Base-by-base conservation (phyloP, 2,888 invertebrate genomes). In the Meghimatium bilineatum region DNA sequence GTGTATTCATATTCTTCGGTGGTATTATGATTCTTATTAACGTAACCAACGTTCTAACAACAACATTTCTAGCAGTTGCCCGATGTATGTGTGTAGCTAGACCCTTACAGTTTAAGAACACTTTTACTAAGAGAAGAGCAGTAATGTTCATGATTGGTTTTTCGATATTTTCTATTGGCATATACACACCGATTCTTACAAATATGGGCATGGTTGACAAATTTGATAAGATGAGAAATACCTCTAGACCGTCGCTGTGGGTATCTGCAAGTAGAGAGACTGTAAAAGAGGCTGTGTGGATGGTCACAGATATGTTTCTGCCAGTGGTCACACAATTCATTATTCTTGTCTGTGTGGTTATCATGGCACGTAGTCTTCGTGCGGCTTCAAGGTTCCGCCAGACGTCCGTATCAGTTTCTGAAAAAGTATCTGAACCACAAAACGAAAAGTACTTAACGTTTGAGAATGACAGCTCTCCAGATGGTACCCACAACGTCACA, bases 41-140 rank as follows among this genome's bases (percentile, higher is more conserved):
- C 44, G 74, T 71, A 20, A n/a, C 56, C 10, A 60, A 56, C 38
- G 36, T 60, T 26, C 44, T 72, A 26, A 81, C 74, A n/a, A 72
- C 81, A 10, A 74, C 74, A 1, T 81, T 38, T 63, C 74, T 81
- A 36, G 81, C 72, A 34, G 81, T 81, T 8, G 63, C 60, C 36
- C n/a, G 74, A 1, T 81, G 81, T 32, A 29, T 60, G 49, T 81
- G 81, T 44, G 74, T 81, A 12, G 81, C 74, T 32, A 81, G 17
- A 60, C 81, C 81, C 0, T 74, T 81, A 1, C 81, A 81, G 20
- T 81, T 81, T 71, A 81, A 81, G 29, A 52, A 20, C 20, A 20
- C 5, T 1, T 81, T 81, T 60, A 81, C 60, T 1, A 12, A 20
- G 23, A 23, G 10, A 10, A 72, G 63, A 34, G 32, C 81, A 3